phyloP scores from a whole-genome alignment of 2,113 vertebrate species.

The Macquaria australasica region DNA sequence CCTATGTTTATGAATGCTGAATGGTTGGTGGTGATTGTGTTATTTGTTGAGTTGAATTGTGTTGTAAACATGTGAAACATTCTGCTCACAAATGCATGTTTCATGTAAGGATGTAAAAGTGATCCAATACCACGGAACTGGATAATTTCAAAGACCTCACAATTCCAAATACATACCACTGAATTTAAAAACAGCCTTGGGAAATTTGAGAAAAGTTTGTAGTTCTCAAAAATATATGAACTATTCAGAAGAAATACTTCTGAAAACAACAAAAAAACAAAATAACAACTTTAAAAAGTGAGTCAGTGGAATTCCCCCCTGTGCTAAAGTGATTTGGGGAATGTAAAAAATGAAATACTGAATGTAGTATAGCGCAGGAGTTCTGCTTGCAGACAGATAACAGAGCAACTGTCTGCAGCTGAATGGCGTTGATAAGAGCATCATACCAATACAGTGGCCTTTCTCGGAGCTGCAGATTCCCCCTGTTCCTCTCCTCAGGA shows the following conservation, averaged over 20 bases:
- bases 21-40: neutral
- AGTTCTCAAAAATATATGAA: neutral
- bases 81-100: neutral
- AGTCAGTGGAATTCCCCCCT: conserved; percentile 32
- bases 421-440: conserved; percentile 72
- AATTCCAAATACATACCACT: neutral
- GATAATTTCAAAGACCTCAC: neutral
- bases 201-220: neutral
- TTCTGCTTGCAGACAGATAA: conserved; percentile 62
- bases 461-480: conserved; percentile 59
- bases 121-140: neutral
- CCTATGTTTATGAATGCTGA: neutral
- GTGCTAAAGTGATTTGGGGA: conserved; percentile 31
- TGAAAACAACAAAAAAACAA: neutral
- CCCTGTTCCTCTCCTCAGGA: conserved; percentile 64
- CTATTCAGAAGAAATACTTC: neutral
- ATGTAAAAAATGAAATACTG: conserved; percentile 43
- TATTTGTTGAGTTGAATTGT: neutral
- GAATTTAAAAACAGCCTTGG: neutral
- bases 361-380: conserved; percentile 1
- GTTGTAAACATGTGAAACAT: neutral
- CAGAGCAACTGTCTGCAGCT: conserved; percentile 62
- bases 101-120: neutral
- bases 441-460: conserved; percentile 78
- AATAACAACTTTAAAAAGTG: conserved; percentile 13